Evolutionary conservation across 2,113 vertebrate species (phyloP), one percentile per base, ranked within the genome.

Genomic region (Gallinago paraguaiae): DNA sequence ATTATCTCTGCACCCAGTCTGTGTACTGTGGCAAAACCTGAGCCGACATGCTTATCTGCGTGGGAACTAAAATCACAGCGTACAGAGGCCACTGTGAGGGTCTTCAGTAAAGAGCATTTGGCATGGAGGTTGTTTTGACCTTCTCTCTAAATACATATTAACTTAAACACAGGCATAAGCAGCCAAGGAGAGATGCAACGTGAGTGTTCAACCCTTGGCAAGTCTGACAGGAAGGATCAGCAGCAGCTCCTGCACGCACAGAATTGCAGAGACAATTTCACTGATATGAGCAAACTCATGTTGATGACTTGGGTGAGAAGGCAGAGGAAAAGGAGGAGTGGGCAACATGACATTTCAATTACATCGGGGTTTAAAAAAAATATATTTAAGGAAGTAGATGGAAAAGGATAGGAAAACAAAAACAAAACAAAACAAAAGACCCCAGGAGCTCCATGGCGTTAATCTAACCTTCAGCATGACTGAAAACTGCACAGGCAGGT

Each of bases 391-490:
- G 70, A 93, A 91, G 33, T 28, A 75, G 87, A 75, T 72, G 31
- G 31, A 86, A 93, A 91, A 87, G 71, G 61, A 71, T 78, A 74
- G 27, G 48, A 33, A 82, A 92, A 94, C 92, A 56, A 82, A 95
- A 93, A 31, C 72, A 92, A 97, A 97, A 51, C 65, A 80, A 93
- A 94, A 41, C 57, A 46, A 41, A 82, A 90, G 18, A 90, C 88
- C 74, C 84, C 46, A 48, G 88, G 87, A 96, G 68, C 82, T 77
- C 86, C 2, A 2, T 37, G 69, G 88, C 3, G 5, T 95, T 97
- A 97, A 90, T 93, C 92, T 93, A 93, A 91, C 95, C 91, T 95
- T 92, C 94, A 93, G 56, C 82, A 76, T 92, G 92, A 96, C 64
- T 91, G 91, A 95, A 87, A 96, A 92, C 90, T 86, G 76, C 82